Percentiles rank a stretch among this genome's conserved stretches.
Evolutionary conservation across 2,797 vertebrate species (phyloP).

Genomic region (Alosa sapidissima): DNA sequence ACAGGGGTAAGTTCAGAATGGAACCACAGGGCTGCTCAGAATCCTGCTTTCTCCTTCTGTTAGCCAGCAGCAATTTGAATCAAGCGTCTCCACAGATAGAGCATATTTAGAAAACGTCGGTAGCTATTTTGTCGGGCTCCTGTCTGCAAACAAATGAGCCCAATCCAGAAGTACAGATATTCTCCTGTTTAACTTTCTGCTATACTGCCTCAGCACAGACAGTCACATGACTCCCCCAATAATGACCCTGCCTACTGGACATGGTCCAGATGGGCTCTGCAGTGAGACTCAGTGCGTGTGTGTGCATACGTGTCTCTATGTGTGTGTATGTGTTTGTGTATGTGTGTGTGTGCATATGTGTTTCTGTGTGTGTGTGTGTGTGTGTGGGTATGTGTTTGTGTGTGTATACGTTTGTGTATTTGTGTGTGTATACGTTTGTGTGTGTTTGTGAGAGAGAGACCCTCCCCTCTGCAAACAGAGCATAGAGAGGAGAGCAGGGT

Average conservation of each 20-base stretch:
- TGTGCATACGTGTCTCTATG: not conserved
- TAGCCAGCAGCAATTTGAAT: not conserved
- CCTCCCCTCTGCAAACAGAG: not conserved
- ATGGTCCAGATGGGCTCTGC: not conserved
- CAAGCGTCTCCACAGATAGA: not conserved
- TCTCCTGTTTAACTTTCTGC: not conserved
- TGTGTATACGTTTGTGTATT: not conserved
- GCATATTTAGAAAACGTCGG: not conserved
- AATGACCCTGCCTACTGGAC: not conserved
- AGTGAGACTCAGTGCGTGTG: not conserved
- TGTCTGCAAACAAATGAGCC: not conserved
- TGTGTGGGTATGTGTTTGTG: too few relatives aligned
- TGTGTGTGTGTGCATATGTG: not conserved
- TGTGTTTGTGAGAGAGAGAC: not conserved
- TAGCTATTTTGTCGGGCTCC: not conserved
- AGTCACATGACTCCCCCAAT: not conserved
- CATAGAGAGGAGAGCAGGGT: not conserved
- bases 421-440: constrained; percentile 7
- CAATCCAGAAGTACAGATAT: not conserved
- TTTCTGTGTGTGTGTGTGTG: not conserved
- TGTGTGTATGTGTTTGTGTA: constrained; percentile 5
- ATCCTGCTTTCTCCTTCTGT: not conserved
- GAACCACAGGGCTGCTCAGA: not conserved
- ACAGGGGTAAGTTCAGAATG: not conserved
- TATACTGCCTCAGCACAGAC: not conserved